Evolutionary conservation across 2,113 vertebrate genomes (phyloP).

Genomic region (Otocyon megalotis): DNA sequence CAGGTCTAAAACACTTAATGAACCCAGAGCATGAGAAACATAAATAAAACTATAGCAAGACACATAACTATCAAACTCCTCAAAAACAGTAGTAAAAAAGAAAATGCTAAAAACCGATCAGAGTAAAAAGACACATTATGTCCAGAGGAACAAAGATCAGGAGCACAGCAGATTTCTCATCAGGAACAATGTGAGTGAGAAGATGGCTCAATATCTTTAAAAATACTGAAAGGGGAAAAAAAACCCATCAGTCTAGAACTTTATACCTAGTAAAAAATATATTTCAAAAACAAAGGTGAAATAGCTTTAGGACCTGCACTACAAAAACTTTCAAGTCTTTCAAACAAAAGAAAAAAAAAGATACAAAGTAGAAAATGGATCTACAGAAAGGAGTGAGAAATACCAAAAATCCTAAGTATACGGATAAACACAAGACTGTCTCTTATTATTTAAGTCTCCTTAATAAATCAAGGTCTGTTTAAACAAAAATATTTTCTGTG

Average conservation of each 20-base stretch:
- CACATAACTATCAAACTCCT: neutral
- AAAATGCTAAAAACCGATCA: neutral
- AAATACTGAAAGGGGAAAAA: neutral
- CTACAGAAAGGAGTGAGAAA: neutral
- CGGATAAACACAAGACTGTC: neutral
- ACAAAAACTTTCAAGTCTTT: neutral
- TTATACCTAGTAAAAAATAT: neutral
- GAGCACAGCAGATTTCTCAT: neutral
- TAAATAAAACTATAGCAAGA: slow-evolving; percentile 34
- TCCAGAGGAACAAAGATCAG: neutral
- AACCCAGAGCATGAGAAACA: neutral
- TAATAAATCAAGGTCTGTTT: neutral
- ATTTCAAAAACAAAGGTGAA: neutral
- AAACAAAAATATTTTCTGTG: neutral
- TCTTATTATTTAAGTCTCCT: neutral
- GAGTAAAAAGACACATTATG: neutral
- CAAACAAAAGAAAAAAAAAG: slow-evolving; percentile 20
- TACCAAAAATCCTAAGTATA: neutral
- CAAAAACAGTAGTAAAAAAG: neutral
- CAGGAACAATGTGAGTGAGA: neutral
- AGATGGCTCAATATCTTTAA: neutral
- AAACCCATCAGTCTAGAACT: neutral
- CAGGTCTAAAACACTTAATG: neutral
- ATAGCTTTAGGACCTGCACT: neutral
- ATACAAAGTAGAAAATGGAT: neutral